These are phyloP conservation scores for Bostrychus sinensis DNA, from an alignment of 2,113 vertebrate genomes.

Conservation along the genomic window DNA sequence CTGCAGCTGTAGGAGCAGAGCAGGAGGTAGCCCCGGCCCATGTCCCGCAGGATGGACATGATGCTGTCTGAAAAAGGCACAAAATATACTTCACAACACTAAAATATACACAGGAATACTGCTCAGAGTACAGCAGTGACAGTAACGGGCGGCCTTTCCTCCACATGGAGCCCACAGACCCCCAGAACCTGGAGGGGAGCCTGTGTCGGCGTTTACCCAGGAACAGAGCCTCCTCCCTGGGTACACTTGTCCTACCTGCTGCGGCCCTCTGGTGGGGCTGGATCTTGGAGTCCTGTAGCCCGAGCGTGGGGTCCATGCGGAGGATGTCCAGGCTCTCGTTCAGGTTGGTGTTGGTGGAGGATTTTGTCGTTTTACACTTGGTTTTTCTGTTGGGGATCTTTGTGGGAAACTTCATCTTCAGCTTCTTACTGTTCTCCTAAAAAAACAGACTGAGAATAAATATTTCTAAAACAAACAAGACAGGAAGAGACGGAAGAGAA, in stretches of 20 bases:
- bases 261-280: conserved; percentile 95
- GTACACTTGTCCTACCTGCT: conserved; percentile 82
- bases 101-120: no score
- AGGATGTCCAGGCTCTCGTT: conserved; percentile 97
- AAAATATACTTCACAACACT: no score
- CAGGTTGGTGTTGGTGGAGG: conserved; percentile 91
- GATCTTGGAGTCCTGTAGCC: conserved; percentile 85
- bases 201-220: no score
- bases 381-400: conserved; percentile 98
- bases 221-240: no score
- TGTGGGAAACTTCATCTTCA: conserved; percentile 99
- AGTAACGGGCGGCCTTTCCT: no score
- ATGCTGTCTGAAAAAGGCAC: conserved; percentile 85
- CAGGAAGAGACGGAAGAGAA: no score
- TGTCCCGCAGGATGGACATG: conserved; percentile 94
- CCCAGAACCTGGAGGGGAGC: no score
- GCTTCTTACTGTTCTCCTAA: conserved; percentile 98
- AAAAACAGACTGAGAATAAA: neutral
- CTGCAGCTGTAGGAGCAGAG: conserved; percentile 96
- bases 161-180: no score
- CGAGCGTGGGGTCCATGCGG: conserved; percentile 89
- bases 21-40: conserved; percentile 95
- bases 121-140: no score
- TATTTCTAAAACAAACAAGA: no score
- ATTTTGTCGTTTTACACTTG: conserved; percentile 95